Evolutionary conservation across 2,113 vertebrate genomes (phyloP).

Genomic region (Onychostoma macrolepis): DNA sequence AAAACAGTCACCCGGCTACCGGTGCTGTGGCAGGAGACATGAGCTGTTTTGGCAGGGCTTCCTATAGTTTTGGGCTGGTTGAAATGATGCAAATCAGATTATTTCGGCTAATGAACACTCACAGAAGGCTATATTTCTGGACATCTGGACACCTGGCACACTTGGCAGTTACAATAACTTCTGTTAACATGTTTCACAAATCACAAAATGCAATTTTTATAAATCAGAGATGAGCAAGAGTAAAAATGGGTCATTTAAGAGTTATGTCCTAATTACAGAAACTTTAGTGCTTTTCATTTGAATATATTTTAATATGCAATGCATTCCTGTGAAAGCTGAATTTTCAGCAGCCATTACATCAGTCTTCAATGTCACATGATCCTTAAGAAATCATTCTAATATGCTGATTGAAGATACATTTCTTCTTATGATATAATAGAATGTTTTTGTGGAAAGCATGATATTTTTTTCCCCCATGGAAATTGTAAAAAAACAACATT

Average conservation of each 20-base stretch:
- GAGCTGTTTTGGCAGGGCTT: slow-evolving; percentile 49
- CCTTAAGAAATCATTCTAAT: no score
- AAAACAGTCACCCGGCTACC: slow-evolving; percentile 64
- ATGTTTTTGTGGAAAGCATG: no score
- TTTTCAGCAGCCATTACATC: background rate
- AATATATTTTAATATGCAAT: no score
- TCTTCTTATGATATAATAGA: no score
- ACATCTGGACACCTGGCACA: slow-evolving; percentile 42
- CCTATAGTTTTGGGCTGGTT: slow-evolving; percentile 42
- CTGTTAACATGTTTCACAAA: background rate
- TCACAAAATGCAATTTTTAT: background rate
- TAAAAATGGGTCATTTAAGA: background rate
- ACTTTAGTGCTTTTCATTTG: no score
- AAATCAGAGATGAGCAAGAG: background rate
- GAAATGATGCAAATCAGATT: slow-evolving; percentile 71
- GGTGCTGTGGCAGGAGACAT: slow-evolving; percentile 64
- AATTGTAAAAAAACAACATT: no score
- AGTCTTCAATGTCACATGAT: no score
- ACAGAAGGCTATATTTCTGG: slow-evolving; percentile 31
- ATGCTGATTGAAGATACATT: no score
- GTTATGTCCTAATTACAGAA: no score
- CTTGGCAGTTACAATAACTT: background rate
- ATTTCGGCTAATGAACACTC: slow-evolving; percentile 45
- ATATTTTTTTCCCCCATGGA: no score
- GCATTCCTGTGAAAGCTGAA: no score